Conservation (phyloP, 1,140 invertebrate species). For the Hyposmocoma kahamanoa region DNA sequence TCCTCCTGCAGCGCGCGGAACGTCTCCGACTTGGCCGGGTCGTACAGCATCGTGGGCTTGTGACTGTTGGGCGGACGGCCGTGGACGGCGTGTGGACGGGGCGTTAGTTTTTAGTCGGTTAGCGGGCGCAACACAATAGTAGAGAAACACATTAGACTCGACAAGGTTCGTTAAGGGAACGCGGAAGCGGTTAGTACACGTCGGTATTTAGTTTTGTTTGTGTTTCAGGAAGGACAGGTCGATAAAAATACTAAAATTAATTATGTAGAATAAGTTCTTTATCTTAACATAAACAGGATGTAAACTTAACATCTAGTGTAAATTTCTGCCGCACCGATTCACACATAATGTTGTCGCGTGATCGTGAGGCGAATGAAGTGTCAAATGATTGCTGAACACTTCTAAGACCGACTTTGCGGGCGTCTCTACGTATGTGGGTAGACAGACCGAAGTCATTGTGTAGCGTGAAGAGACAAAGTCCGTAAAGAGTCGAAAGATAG, state of each 20-base stretch:
- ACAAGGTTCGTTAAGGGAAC: slow-evolving; percentile 25
- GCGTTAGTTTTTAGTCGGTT: slow-evolving; percentile 66
- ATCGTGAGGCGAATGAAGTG: slow-evolving; percentile 23
- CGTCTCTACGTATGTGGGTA: slow-evolving; percentile 30
- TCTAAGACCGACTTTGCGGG: slow-evolving; percentile 33
- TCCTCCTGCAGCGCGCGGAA: slow-evolving; percentile 88
- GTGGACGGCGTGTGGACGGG: slow-evolving; percentile 21
- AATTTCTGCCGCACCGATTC: slow-evolving; percentile 18
- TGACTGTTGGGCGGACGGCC: slow-evolving; percentile 43
- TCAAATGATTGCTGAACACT: slow-evolving; percentile 20
- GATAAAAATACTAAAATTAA: slow-evolving; percentile 82
- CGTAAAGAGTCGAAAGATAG: slow-evolving; percentile 47
- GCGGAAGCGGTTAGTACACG: slow-evolving; percentile 44
- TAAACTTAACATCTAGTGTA: slow-evolving; percentile 26
- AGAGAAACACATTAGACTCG: slow-evolving; percentile 49
- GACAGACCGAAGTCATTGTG: slow-evolving; percentile 18
- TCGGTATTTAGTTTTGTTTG: slow-evolving; percentile 74
- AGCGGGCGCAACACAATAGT: slow-evolving; percentile 57
- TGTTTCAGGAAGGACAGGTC: slow-evolving; percentile 86
- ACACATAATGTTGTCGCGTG: slow-evolving; percentile 28
- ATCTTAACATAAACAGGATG: slow-evolving; percentile 30
- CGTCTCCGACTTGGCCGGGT: slow-evolving; percentile 89
- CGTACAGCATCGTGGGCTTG: slow-evolving; percentile 84
- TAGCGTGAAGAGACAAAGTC: slow-evolving; percentile 27
- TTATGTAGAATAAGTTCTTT: slow-evolving; percentile 69